Conservation (phyloP, 2,888 invertebrate genomes). For the Amphipoea lucens region DNA sequence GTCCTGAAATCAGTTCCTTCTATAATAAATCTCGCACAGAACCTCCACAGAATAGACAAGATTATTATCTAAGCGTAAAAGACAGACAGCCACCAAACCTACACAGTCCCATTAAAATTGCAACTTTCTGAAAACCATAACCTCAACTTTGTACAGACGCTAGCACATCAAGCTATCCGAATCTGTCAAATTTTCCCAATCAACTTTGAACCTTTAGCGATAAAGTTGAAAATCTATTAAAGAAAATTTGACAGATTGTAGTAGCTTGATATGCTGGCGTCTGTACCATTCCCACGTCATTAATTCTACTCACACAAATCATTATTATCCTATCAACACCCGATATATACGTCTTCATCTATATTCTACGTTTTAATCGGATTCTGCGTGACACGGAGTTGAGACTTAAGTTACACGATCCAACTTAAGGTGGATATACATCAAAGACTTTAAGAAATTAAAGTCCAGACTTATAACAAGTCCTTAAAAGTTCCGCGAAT, state of each 20-base stretch:
- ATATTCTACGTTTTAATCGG: constrained; percentile 48
- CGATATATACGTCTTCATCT: constrained; percentile 25
- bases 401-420: constrained; percentile 24
- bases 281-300: constrained; percentile 25
- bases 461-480: constrained; percentile 5
- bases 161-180: too few species aligned
- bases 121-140: constrained; percentile 16
- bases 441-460: constrained; percentile 40
- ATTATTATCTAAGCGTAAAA: background rate
- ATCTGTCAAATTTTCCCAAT: too few species aligned
- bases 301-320: constrained; percentile 47
- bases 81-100: background rate
- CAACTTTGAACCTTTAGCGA: too few species aligned
- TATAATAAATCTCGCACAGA: background rate
- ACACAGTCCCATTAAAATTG: background rate
- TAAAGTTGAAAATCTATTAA: too few species aligned
- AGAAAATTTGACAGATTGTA: too few species aligned
- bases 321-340: constrained; percentile 48
- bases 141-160: constrained; percentile 8
- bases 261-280: too few species aligned
- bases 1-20: too few species aligned
- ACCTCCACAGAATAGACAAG: background rate
- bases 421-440: constrained; percentile 38
- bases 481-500: constrained; percentile 36
- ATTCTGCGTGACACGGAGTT: constrained; percentile 45